These are phyloP conservation scores for Saguinus imperator DNA, from an alignment of 2,113 vertebrate species.

Conservation along the genomic window DNA sequence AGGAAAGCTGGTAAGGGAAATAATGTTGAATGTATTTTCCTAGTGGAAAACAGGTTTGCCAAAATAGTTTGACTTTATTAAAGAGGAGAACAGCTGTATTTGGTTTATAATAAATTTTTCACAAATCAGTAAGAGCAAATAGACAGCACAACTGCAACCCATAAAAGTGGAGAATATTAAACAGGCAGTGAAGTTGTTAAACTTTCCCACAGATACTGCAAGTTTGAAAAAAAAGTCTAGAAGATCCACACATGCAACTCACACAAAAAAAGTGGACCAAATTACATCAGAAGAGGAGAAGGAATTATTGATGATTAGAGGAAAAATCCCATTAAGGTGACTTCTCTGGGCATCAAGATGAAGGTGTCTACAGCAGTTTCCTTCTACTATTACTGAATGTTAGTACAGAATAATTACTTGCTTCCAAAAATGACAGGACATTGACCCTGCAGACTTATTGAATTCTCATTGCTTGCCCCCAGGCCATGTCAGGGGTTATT, in stretches of 20 bases:
- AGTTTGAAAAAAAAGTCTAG: conserved; percentile 64
- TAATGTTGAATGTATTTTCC: conserved; percentile 80
- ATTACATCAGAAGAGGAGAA: conserved; percentile 74
- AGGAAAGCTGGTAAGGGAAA: conserved; percentile 74
- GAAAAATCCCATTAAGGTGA: conserved; percentile 81
- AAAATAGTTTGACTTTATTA: conserved; percentile 85
- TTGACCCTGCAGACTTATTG: too few species aligned
- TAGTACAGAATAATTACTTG: conserved; percentile 94
- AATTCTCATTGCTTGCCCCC: too few species aligned
- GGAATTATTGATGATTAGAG: conserved; percentile 79
- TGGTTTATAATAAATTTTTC: conserved; percentile 90
- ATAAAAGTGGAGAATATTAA: too few species aligned
- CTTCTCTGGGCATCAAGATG: conserved; percentile 71
- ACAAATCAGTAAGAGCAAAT: conserved; percentile 88
- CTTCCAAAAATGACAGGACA: too few species aligned
- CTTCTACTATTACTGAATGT: conserved; percentile 86
- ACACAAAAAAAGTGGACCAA: conserved; percentile 68
- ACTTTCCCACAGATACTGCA: conserved; percentile 87
- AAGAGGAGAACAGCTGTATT: conserved; percentile 88
- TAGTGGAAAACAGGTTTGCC: conserved; percentile 85
- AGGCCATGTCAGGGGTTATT: too few species aligned
- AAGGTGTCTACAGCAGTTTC: conserved; percentile 81
- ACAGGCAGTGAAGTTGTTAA: conserved; percentile 86
- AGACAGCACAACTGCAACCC: conserved; percentile 87
- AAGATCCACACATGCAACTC: conserved; percentile 71